Conservation (phyloP, 2,888 invertebrate genomes). For the Drosophila formosana region DNA sequence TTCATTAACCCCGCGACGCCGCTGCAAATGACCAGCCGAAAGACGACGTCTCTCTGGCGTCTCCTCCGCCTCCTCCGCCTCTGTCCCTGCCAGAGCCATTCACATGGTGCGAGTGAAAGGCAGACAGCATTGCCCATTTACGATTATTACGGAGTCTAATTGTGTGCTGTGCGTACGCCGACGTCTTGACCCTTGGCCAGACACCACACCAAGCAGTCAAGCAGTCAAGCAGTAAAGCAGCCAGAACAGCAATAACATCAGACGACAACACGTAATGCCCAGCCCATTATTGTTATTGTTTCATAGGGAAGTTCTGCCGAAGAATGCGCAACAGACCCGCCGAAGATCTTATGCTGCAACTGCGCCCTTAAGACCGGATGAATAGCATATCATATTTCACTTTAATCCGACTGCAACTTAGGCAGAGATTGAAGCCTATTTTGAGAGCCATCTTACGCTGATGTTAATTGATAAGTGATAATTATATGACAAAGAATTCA, state of each 20-base stretch:
- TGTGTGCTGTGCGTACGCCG: constrained; percentile 51
- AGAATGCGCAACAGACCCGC: constrained; percentile 3
- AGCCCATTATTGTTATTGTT: constrained; percentile 17
- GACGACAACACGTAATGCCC: constrained; percentile 37
- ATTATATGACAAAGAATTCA: no score
- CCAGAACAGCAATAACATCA: not conserved
- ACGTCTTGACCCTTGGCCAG: constrained; percentile 49
- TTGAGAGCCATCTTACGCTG: no score
- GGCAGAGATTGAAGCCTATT: no score
- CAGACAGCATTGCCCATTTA: constrained; percentile 46
- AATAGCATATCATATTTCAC: not conserved
- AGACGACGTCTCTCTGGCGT: constrained; percentile 22
- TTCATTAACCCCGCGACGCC: constrained; percentile 76
- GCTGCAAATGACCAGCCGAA: constrained; percentile 52
- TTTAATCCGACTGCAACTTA: not conserved
- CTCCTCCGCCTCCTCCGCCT: constrained; percentile 2
- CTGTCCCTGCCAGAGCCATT: not conserved
- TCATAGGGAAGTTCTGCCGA: constrained; percentile 3
- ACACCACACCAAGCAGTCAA: constrained; percentile 23
- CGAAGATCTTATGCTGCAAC: not conserved
- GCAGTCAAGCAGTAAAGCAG: not conserved
- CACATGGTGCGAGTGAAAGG: constrained; percentile 53
- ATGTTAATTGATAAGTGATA: no score
- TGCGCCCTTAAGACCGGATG: not conserved
- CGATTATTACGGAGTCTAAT: constrained; percentile 58